A percentile compares a stretch with the other conserved stretches of the same genome.
Evolutionary conservation across 1,140 invertebrate species (phyloP).

Genomic region (Choristoneura fumiferana): DNA sequence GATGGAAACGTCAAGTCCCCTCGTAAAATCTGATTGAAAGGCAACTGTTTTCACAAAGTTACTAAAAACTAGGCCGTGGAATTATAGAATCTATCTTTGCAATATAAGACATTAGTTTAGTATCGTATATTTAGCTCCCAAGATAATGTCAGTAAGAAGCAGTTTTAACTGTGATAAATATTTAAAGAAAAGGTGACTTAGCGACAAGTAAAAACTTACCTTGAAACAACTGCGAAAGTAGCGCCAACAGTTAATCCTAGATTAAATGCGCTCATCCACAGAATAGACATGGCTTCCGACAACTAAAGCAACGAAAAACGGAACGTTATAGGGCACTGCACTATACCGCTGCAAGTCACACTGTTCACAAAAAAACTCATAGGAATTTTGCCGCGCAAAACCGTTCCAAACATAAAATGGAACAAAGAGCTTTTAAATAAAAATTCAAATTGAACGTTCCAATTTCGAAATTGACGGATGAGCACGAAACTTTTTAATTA

Average conservation of each 20-base stretch:
- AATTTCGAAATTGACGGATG: slow-evolving; percentile 12
- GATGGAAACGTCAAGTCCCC: too few relatives aligned
- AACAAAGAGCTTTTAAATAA: slow-evolving; percentile 12
- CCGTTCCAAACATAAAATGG: slow-evolving; percentile 3
- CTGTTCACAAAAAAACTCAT: slow-evolving; percentile 17
- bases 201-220: slow-evolving; percentile 57
- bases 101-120: too few relatives aligned
- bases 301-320: slow-evolving; percentile 4
- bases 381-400: slow-evolving; percentile 17
- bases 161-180: too few relatives aligned
- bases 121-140: too few relatives aligned
- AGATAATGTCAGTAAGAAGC: too few relatives aligned
- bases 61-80: too few relatives aligned
- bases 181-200: too few relatives aligned
- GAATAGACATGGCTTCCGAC: slow-evolving; percentile 68
- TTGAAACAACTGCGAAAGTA: slow-evolving; percentile 77
- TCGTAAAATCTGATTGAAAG: too few relatives aligned
- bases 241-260: slow-evolving; percentile 78
- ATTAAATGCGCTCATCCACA: slow-evolving; percentile 80
- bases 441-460: background rate
- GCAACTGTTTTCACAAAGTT: too few relatives aligned
- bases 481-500: slow-evolving; percentile 12
- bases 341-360: slow-evolving; percentile 23
- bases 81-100: too few relatives aligned
- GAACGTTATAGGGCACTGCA: slow-evolving; percentile 25